These are phyloP conservation scores for Panagrolaimus sp. DNA, from an alignment of 1,140 invertebrate genomes.

Conservation along the genomic window DNA sequence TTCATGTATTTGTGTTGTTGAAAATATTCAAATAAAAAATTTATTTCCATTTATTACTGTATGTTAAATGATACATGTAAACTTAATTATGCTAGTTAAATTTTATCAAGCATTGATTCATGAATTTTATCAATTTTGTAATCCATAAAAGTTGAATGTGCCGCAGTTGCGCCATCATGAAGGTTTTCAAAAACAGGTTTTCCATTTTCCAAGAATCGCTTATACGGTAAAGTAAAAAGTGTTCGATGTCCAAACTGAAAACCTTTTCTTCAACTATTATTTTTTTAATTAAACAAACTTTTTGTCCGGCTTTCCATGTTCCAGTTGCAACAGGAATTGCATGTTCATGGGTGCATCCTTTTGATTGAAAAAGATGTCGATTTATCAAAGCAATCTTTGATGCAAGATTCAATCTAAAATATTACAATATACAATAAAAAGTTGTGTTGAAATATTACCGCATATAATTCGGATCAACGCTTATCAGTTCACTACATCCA, in stretches of 20 bases:
- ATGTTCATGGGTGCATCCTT: no score
- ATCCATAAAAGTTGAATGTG: background rate
- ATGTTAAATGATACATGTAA: no score
- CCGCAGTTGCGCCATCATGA: background rate
- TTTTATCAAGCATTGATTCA: no score
- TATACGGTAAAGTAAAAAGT: background rate
- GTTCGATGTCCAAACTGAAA: background rate
- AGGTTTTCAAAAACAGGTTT: slow-evolving; percentile 13
- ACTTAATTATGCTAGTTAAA: no score
- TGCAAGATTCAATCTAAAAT: background rate
- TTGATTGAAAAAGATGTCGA: background rate
- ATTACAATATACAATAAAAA: background rate
- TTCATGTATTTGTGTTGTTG: no score
- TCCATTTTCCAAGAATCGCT: background rate
- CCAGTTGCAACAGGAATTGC: no score
- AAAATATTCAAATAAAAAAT: no score
- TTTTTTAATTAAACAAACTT: no score
- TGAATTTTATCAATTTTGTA: background rate
- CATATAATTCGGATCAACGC: background rate
- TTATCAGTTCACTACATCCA: background rate
- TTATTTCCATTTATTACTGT: no score
- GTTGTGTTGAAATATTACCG: background rate
- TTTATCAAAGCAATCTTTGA: background rate
- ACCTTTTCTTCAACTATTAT: background rate
- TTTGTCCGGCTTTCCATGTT: no score